Base-by-base conservation (phyloP, 2,888 invertebrate species). In the Eupithecia centaureata region DNA sequence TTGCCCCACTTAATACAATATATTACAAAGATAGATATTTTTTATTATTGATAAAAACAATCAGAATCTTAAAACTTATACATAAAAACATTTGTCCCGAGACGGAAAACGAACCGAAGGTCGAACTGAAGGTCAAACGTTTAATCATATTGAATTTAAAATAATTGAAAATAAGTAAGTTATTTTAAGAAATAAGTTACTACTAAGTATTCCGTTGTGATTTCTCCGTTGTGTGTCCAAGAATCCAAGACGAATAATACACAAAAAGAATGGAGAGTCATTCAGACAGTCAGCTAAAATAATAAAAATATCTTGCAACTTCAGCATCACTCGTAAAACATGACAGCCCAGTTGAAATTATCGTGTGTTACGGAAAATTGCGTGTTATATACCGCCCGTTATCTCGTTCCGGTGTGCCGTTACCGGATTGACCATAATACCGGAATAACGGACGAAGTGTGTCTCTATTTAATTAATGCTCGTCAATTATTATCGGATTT, bases 391-490 rank as follows among this genome's bases (percentile, higher is more conserved):
- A 80, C 78, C 78, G 74, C 75, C 89, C 87, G 89, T 88, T 89
- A 87, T 70, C 72, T 79, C 76, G 77, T 80, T 79, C 79, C 80
- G 77, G 74, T 76, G 77, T 84, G 80, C 90, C 90, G 91, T 90
- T 90, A 91, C 86, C 82, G 86, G 87, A 87, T 86, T 84, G 88
- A 83, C 87, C 85, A 84, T 82, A 82, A 81, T 78, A 75, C 68
- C 74, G 72, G 77, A 73, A 75, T 80, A 82, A 81, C 80, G 78
- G 79, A 76, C 78, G 83, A 80, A 83, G 86, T 82, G 86, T 86
- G 80, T 80, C 75, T 78, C 81, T 76, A 81, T 76, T 78, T 82
- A 84, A 85, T 82, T 80, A 82, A 85, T 83, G 57, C 61, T 68
- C 52, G 22, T 65, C 59, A 59, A 59, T 72, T 33, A 56, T 58